Percentiles rank a stretch among this genome's conserved stretches.
phyloP scores from a whole-genome alignment of 1,140 invertebrate genomes.

The Zaprionus inermis region DNA sequence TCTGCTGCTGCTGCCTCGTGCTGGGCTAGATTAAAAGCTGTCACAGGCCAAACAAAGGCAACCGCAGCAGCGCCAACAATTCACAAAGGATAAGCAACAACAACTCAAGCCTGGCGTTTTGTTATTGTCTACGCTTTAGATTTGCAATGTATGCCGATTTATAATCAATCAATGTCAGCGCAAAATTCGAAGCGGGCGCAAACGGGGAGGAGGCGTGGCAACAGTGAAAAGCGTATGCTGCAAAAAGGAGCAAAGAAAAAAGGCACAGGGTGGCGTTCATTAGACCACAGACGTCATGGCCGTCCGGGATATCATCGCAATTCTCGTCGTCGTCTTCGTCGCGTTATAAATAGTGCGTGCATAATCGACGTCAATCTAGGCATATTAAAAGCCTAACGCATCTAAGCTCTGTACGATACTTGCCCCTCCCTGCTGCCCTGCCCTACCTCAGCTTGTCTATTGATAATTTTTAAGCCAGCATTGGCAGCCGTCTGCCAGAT shows the following conservation, averaged over 20 bases:
- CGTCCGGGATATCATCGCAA: slow-evolving; percentile 33
- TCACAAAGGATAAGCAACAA: slow-evolving; percentile 68
- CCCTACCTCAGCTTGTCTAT: background rate
- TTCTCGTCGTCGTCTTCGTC: slow-evolving; percentile 12
- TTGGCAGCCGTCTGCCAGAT: background rate
- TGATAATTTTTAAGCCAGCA: slow-evolving; percentile 29
- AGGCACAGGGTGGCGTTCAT: slow-evolving; percentile 55
- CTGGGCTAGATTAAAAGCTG: slow-evolving; percentile 81
- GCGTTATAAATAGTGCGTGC: slow-evolving; percentile 81
- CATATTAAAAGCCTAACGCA: slow-evolving; percentile 78
- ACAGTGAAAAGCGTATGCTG: slow-evolving; percentile 69
- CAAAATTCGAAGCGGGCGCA: slow-evolving; percentile 70
- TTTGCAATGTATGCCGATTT: slow-evolving; percentile 83
- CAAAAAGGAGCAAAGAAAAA: slow-evolving; percentile 36
- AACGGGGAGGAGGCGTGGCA: slow-evolving; percentile 11
- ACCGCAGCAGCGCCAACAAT: slow-evolving; percentile 68
- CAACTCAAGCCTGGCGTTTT: slow-evolving; percentile 44
- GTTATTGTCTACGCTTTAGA: slow-evolving; percentile 78
- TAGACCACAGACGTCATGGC: slow-evolving; percentile 76
- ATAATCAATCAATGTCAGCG: slow-evolving; percentile 82
- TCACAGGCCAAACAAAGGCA: slow-evolving; percentile 81
- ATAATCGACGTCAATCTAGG: slow-evolving; percentile 80
- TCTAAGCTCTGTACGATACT: slow-evolving; percentile 16
- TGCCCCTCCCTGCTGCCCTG: background rate
- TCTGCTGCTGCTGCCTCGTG: slow-evolving; percentile 57